A percentile compares a stretch with the other conserved stretches of the same genome.
These are phyloP conservation scores for Helicorthomorpha holstii DNA, from an alignment of 1,140 invertebrate species.

Conservation along the genomic window DNA sequence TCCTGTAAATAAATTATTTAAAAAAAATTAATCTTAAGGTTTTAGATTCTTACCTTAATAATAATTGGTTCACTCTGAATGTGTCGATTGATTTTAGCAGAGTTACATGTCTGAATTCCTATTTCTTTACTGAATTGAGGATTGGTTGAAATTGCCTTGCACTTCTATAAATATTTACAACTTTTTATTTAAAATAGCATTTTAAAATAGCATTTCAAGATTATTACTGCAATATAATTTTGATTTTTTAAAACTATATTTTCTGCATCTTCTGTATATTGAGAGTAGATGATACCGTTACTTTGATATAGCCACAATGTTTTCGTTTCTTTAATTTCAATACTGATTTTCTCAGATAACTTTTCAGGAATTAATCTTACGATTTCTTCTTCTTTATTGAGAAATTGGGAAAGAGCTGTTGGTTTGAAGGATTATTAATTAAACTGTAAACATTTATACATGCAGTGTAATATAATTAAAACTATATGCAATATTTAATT, in stretches of 20 bases:
- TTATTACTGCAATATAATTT: conserved; percentile 13
- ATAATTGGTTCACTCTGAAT: background rate
- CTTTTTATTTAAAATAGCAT: background rate
- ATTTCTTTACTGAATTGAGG: background rate
- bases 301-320: conserved; percentile 25
- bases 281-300: conserved; percentile 19
- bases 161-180: conserved; percentile 2
- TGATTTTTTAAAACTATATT: conserved; percentile 18
- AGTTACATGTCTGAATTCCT: background rate
- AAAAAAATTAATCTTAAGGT: background rate
- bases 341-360: conserved; percentile 19
- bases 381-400: conserved; percentile 16
- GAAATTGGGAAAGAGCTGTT: background rate
- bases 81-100: background rate
- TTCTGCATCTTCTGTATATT: conserved; percentile 20
- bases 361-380: conserved; percentile 19
- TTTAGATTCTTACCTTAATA: background rate
- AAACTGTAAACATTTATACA: conserved; percentile 15
- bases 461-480: conserved; percentile 12
- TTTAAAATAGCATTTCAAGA: conserved; percentile 7
- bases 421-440: background rate
- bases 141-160: background rate
- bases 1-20: background rate
- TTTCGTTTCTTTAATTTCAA: conserved; percentile 23
- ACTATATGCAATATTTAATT: background rate